A percentile compares a stretch with the other conserved stretches of the same genome.
These are phyloP conservation scores for Diplodus puntazzo DNA, from an alignment of 2,797 vertebrate species.

Conservation along the genomic window DNA sequence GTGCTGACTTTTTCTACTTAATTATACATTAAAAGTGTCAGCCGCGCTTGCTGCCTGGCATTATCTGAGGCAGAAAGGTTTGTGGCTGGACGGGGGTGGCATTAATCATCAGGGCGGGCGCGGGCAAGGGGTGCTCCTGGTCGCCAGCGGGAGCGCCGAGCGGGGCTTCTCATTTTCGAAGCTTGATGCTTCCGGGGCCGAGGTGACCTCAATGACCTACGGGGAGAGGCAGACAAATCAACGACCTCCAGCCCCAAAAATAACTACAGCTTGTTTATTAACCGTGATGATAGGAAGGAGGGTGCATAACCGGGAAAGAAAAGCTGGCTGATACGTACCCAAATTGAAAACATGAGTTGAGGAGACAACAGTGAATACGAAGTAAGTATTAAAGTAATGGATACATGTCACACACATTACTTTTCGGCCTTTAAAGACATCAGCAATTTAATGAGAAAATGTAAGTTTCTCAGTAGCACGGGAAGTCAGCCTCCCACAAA, in stretches of 20 bases:
- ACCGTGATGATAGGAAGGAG: conserved; percentile 59
- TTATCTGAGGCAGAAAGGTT: conserved; percentile 99
- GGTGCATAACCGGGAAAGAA: conserved; percentile 17
- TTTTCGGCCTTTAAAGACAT: conserved; percentile 6
- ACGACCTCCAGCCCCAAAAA: conserved; percentile 91
- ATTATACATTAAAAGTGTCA: conserved; percentile 99
- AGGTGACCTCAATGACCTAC: conserved; percentile 91
- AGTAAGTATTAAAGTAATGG: not conserved
- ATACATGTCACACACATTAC: not conserved
- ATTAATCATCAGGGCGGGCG: conserved; percentile 97
- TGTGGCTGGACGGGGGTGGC: conserved; percentile 98
- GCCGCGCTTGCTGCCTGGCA: conserved; percentile 98
- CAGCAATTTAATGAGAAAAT: conserved; percentile 5
- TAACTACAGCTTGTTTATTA: conserved; percentile 82
- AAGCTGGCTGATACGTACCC: conserved; percentile 33
- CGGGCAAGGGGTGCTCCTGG: conserved; percentile 93
- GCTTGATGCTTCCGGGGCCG: conserved; percentile 91
- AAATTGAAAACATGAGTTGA: conserved; percentile 40
- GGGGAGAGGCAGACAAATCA: conserved; percentile 92
- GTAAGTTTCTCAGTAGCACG: not conserved
- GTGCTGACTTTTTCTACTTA: conserved; percentile 99
- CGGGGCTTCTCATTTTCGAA: conserved; percentile 92
- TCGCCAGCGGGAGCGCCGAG: conserved; percentile 89
- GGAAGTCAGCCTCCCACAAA: not conserved
- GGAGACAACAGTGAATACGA: not conserved